phyloP scores from a whole-genome alignment of 2,797 vertebrate species.

The Amniataba percoides region DNA sequence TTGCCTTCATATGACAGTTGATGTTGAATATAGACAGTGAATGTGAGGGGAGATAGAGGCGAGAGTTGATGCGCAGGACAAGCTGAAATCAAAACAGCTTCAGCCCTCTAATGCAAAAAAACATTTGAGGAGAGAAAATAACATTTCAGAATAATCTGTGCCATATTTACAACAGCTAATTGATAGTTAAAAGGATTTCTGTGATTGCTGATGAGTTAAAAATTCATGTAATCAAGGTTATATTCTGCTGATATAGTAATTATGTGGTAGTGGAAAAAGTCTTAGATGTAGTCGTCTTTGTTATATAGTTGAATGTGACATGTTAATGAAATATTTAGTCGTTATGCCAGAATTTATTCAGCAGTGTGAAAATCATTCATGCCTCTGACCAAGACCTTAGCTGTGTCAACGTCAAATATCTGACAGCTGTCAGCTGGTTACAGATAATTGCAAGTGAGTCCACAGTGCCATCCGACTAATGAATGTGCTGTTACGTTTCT shows the following conservation, averaged over 20 bases:
- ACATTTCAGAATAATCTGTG: constrained; percentile 7
- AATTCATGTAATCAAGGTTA: constrained; percentile 7
- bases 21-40: background rate
- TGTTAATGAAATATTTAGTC: constrained; percentile 29
- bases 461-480: constrained; percentile 3
- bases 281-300: constrained; percentile 14
- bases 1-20: background rate
- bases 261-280: background rate
- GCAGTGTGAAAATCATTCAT: constrained; percentile 8
- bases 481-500: constrained; percentile 3
- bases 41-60: background rate
- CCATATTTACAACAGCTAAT: constrained; percentile 4
- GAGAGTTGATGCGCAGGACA: background rate
- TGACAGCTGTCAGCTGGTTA: constrained; percentile 25
- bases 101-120: background rate
- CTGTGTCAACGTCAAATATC: constrained; percentile 24
- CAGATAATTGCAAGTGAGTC: constrained; percentile 10
- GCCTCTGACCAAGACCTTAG: constrained; percentile 24
- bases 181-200: constrained; percentile 4
- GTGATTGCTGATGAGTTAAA: background rate
- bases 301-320: constrained; percentile 11
- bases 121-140: constrained; percentile 10
- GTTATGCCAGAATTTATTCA: constrained; percentile 14
- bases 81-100: background rate
- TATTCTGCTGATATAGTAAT: constrained; percentile 15